Conservation (phyloP, 2,113 vertebrate genomes). For the Stomatorhinus ivindoensis region DNA sequence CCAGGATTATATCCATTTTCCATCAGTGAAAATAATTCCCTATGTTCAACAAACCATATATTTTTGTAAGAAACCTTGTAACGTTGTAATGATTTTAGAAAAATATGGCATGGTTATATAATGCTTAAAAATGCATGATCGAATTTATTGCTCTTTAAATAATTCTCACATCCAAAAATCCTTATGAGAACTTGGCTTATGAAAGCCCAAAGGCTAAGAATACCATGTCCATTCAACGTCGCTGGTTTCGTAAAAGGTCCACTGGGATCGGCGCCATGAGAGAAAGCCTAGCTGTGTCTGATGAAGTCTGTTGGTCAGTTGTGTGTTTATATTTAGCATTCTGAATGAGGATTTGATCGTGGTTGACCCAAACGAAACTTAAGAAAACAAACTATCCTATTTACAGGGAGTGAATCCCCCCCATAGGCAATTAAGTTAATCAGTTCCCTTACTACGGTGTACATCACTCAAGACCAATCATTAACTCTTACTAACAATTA, state of each 20-base stretch:
- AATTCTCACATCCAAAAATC: background rate
- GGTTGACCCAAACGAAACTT: background rate
- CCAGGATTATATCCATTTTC: background rate
- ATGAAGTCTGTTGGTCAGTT: background rate
- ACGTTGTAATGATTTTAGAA: background rate
- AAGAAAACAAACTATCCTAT: slow-evolving; percentile 5
- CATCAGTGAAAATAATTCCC: background rate
- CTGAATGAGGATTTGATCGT: background rate
- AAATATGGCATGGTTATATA: background rate
- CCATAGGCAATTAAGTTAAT: background rate
- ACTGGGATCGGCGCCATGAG: background rate
- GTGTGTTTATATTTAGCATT: background rate
- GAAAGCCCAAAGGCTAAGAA: background rate
- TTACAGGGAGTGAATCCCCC: background rate
- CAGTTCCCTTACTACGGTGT: background rate
- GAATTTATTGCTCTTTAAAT: background rate
- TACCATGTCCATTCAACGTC: background rate
- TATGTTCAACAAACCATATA: background rate
- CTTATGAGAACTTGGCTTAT: background rate
- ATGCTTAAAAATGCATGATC: background rate
- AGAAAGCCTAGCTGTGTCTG: background rate
- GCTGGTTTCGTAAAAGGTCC: background rate
- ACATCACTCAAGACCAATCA: background rate
- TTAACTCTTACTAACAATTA: background rate
- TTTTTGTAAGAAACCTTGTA: background rate